Conservation (phyloP, 2,888 invertebrate genomes). For the Nymphalis polychloros region DNA sequence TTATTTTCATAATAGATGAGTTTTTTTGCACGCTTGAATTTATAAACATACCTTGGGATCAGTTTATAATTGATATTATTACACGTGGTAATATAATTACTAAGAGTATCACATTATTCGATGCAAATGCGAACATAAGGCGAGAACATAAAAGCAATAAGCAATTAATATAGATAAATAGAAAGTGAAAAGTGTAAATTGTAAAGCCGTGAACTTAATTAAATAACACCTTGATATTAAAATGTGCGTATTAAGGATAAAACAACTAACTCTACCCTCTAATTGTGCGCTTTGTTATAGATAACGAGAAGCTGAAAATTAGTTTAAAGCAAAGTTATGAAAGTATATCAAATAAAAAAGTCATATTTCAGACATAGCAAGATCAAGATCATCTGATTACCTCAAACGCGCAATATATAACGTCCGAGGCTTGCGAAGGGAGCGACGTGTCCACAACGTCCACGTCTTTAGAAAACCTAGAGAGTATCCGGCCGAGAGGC, state of each 20-base stretch:
- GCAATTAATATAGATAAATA: no score
- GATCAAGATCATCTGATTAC: constrained; percentile 67
- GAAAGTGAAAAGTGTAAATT: no score
- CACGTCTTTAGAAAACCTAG: constrained; percentile 89
- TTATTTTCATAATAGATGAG: background rate
- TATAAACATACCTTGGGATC: constrained; percentile 55
- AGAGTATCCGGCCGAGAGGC: constrained; percentile 87
- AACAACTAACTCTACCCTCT: no score
- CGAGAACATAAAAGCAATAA: background rate
- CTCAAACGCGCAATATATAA: constrained; percentile 87
- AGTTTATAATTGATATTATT: constrained; percentile 53
- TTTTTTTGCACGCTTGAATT: background rate
- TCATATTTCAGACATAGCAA: background rate
- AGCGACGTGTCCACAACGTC: constrained; percentile 87
- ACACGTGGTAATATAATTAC: background rate
- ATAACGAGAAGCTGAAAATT: background rate
- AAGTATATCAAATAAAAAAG: constrained; percentile 13
- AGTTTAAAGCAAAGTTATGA: background rate
- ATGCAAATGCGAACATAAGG: background rate
- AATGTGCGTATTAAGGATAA: no score
- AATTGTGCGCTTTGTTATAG: no score
- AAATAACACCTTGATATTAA: no score
- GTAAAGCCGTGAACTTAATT: no score
- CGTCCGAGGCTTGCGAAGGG: constrained; percentile 85
- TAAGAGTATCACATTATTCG: background rate